These are phyloP conservation scores for Junonia oenone DNA, from an alignment of 2,888 invertebrate genomes.

Conservation along the genomic window DNA sequence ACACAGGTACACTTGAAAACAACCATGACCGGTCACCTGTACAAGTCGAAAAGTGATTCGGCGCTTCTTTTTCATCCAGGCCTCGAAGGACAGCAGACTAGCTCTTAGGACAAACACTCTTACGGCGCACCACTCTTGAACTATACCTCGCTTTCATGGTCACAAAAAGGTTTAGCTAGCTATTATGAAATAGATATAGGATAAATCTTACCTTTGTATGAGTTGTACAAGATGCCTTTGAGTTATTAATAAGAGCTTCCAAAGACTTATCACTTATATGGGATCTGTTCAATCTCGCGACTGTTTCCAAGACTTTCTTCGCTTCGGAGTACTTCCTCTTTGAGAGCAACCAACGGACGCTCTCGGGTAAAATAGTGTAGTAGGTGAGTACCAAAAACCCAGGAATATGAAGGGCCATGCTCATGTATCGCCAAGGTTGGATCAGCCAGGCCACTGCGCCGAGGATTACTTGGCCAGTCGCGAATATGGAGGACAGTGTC, in stretches of 20 bases:
- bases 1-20: too few relatives aligned
- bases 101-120: too few relatives aligned
- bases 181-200: too few relatives aligned
- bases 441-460: slow-evolving; percentile 83
- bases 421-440: slow-evolving; percentile 83
- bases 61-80: too few relatives aligned
- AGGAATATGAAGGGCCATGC: slow-evolving; percentile 83
- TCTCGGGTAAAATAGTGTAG: slow-evolving; percentile 82
- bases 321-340: slow-evolving; percentile 82
- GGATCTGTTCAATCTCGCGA: slow-evolving; percentile 21
- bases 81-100: too few relatives aligned
- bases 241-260: slow-evolving; percentile 12
- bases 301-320: slow-evolving; percentile 52
- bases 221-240: background rate
- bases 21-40: too few relatives aligned
- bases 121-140: too few relatives aligned
- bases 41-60: too few relatives aligned
- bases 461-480: slow-evolving; percentile 84
- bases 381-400: slow-evolving; percentile 82
- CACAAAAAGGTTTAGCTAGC: too few relatives aligned
- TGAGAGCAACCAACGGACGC: slow-evolving; percentile 86
- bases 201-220: slow-evolving; percentile 1
- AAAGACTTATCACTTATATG: slow-evolving; percentile 20
- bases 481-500: slow-evolving; percentile 84
- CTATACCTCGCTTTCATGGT: background rate